Percentiles rank a stretch among this genome's conserved stretches.
phyloP scores from a whole-genome alignment of 1,140 invertebrate genomes.

The Macrobrachium nipponense region DNA sequence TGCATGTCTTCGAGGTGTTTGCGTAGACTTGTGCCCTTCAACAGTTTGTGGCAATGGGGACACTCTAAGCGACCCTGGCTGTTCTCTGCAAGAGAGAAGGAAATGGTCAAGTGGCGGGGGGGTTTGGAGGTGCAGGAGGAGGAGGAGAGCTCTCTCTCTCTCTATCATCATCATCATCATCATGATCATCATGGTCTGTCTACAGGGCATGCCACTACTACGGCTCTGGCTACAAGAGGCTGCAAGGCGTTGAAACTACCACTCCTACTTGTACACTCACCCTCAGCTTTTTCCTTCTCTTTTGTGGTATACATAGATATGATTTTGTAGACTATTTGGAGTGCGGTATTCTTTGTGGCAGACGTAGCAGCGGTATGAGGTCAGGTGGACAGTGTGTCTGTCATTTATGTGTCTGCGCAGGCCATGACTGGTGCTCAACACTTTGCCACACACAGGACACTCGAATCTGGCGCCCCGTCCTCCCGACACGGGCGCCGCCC shows the following conservation, averaged over 20 bases:
- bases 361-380: constrained; percentile 90
- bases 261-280: constrained; percentile 41
- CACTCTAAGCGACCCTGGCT: constrained; percentile 57
- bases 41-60: constrained; percentile 84
- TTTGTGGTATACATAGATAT: constrained; percentile 92
- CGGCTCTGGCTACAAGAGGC: constrained; percentile 38
- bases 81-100: constrained; percentile 62
- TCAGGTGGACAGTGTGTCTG: constrained; percentile 89
- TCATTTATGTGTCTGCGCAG: constrained; percentile 92
- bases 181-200: not conserved
- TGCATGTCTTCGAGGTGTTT: constrained; percentile 89
- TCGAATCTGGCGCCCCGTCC: constrained; percentile 47
- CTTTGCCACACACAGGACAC: constrained; percentile 89
- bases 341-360: constrained; percentile 93
- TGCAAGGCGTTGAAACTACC: constrained; percentile 37
- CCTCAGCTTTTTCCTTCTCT: constrained; percentile 59
- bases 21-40: constrained; percentile 75
- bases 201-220: constrained; percentile 47
- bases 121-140: constrained; percentile 20
- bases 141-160: not conserved
- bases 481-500: constrained; percentile 41
- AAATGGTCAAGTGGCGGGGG: constrained; percentile 52
- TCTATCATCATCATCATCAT: too few relatives aligned
- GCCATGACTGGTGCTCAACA: constrained; percentile 91
- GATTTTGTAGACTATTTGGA: constrained; percentile 91